These are phyloP conservation scores for Sitobion miscanthi DNA, from an alignment of 1,140 invertebrate genomes.

Conservation along the genomic window DNA sequence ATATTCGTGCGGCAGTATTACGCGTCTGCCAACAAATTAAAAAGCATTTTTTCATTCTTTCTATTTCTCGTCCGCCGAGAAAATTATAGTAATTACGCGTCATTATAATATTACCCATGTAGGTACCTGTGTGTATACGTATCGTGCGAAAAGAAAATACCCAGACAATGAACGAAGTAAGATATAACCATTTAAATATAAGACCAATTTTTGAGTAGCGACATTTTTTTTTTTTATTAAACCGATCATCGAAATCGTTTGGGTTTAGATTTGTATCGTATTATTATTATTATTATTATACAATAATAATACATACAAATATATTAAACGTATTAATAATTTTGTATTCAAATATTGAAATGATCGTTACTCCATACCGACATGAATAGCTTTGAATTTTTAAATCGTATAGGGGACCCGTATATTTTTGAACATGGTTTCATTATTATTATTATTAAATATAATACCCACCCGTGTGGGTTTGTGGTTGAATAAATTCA, in stretches of 20 bases:
- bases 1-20: neutral
- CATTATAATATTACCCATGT: neutral
- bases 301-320: neutral
- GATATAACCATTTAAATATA: neutral
- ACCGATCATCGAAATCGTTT: neutral
- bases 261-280: neutral
- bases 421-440: conserved; percentile 7
- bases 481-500: conserved; percentile 27
- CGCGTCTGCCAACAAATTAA: neutral
- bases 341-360: conserved; percentile 2
- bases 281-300: neutral
- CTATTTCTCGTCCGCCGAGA: neutral
- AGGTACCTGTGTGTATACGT: too few relatives aligned
- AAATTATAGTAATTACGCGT: conserved; percentile 13
- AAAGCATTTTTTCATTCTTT: neutral
- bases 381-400: neutral
- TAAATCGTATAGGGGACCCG: conserved; percentile 42
- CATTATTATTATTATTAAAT: neutral
- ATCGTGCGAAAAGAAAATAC: conserved; percentile 24
- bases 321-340: neutral
- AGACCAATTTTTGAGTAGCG: neutral
- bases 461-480: neutral
- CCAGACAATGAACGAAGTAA: neutral
- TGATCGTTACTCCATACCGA: neutral
- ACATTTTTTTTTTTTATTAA: neutral